Conservation (phyloP, 2,888 invertebrate species). For the Andrena haemorrhoa region DNA sequence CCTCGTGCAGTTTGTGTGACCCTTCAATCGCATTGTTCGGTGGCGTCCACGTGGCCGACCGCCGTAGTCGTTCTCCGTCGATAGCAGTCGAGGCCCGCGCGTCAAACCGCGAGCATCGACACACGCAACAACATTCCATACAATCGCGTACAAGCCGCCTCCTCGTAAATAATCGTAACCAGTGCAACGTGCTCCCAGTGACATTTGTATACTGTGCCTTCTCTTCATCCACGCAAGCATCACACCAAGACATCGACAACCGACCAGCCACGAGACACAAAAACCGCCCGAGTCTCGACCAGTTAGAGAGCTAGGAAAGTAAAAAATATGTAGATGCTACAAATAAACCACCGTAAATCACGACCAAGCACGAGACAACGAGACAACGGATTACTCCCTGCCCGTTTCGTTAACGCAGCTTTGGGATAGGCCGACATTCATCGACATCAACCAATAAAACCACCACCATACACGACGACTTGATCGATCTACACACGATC, state of each 20-base stretch:
- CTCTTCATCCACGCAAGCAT: conserved; percentile 39
- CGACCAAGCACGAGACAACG: conserved; percentile 36
- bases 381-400: not conserved
- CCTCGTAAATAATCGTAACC: conserved; percentile 11
- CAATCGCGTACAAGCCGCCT: not conserved
- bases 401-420: conserved; percentile 28
- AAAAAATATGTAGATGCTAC: conserved; percentile 4
- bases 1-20: not conserved
- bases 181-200: conserved; percentile 42
- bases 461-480: conserved; percentile 38
- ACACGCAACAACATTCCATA: conserved; percentile 3
- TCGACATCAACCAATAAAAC: conserved; percentile 41
- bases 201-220: conserved; percentile 38
- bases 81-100: not conserved
- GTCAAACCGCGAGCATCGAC: not conserved
- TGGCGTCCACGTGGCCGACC: not conserved
- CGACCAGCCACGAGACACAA: conserved; percentile 42
- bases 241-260: conserved; percentile 41
- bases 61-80: not conserved
- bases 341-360: conserved; percentile 51
- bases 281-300: conserved; percentile 25
- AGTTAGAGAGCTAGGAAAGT: conserved; percentile 3
- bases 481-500: conserved; percentile 35
- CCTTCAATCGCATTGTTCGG: not conserved
- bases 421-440: conserved; percentile 37